Percentiles rank a stretch among this genome's conserved stretches.
Conservation (phyloP, 2,797 vertebrate species). For the Peromyscus aztecus region DNA sequence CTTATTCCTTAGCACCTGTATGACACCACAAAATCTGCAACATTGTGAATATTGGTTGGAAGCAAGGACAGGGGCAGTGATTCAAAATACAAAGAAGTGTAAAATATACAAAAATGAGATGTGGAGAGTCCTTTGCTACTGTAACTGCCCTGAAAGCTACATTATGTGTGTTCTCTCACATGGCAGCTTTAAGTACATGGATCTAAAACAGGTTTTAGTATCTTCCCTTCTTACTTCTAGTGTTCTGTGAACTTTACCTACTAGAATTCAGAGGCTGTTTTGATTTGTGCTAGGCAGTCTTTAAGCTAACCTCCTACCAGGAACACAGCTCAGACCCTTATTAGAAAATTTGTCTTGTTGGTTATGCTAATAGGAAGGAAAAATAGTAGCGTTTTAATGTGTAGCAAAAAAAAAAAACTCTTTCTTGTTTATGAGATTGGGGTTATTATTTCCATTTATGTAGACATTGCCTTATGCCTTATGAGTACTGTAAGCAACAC, state of each 20-base stretch:
- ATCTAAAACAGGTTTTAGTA: not conserved
- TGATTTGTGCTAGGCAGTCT: slow-evolving; percentile 1
- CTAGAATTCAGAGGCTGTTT: not conserved
- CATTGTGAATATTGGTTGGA: not conserved
- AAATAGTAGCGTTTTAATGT: slow-evolving; percentile 53
- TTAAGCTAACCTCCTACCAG: slow-evolving; percentile 24
- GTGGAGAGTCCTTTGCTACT: not conserved
- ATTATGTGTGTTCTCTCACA: not conserved
- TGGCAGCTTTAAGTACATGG: not conserved
- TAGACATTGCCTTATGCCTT: slow-evolving; percentile 40
- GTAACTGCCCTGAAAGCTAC: not conserved
- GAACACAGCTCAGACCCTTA: slow-evolving; percentile 39
- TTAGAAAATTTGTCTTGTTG: slow-evolving; percentile 69
- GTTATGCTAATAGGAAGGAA: slow-evolving; percentile 56
- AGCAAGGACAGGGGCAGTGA: not conserved
- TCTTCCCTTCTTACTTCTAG: not conserved
- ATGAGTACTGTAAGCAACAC: not conserved
- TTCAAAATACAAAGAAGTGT: no score
- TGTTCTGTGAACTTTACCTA: not conserved
- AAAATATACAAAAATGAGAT: not conserved
- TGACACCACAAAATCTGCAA: not conserved
- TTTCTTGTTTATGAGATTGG: slow-evolving; percentile 58
- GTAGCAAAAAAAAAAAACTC: slow-evolving; percentile 1
- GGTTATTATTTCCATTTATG: slow-evolving; percentile 63
- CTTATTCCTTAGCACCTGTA: not conserved